phyloP scores from a whole-genome alignment of 1,140 invertebrate species.

The Dolichoris vasculosae region DNA sequence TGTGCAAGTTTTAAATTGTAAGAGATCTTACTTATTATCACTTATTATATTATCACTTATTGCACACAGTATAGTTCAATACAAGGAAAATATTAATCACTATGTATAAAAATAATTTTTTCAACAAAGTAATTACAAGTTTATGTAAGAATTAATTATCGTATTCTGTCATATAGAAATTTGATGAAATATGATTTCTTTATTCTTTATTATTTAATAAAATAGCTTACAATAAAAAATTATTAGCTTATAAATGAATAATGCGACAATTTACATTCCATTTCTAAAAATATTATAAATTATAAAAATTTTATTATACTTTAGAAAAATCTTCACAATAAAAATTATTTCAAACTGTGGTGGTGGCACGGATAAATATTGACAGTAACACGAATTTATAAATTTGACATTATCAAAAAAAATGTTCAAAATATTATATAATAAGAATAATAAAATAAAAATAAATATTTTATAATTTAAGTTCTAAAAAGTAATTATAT shows the following conservation, averaged over 20 bases:
- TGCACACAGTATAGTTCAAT: too few relatives aligned
- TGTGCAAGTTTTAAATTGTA: too few relatives aligned
- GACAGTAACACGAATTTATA: not conserved
- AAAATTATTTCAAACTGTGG: not conserved
- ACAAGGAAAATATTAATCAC: constrained; percentile 37
- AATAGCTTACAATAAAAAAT: too few relatives aligned
- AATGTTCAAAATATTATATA: not conserved
- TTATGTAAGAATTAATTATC: not conserved
- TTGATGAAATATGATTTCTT: too few relatives aligned
- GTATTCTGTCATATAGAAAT: not conserved
- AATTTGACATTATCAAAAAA: not conserved
- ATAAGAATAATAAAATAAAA: not conserved
- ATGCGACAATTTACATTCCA: too few relatives aligned
- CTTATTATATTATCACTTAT: too few relatives aligned
- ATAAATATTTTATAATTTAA: not conserved
- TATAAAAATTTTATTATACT: not conserved
- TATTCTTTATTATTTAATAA: too few relatives aligned
- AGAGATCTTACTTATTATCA: too few relatives aligned
- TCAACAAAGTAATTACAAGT: not conserved
- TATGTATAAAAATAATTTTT: not conserved
- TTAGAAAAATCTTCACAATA: not conserved
- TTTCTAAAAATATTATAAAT: too few relatives aligned
- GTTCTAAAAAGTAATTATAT: not conserved
- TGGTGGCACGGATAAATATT: not conserved
- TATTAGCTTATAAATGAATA: too few relatives aligned